These are phyloP conservation scores for Geophilus truncorum DNA, from an alignment of 2,888 invertebrate species.

Conservation along the genomic window DNA sequence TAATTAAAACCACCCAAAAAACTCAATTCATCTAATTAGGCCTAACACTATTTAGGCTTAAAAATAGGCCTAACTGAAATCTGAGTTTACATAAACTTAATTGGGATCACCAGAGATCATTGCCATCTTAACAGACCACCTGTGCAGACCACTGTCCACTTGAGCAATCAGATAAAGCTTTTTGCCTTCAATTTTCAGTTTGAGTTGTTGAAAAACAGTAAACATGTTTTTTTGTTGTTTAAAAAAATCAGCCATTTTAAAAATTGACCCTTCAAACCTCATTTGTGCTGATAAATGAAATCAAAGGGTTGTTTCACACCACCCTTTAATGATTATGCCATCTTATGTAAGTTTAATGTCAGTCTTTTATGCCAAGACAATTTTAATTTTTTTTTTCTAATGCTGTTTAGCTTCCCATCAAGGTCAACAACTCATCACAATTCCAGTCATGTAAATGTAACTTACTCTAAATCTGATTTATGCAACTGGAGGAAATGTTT, in stretches of 20 bases:
- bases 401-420: not conserved
- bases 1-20: not conserved
- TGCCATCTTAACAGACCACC: not conserved
- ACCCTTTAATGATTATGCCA: not conserved
- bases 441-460: not conserved
- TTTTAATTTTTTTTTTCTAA: not conserved
- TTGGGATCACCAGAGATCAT: not conserved
- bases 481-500: too few relatives aligned
- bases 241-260: not conserved
- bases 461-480: not conserved
- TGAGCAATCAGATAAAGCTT: not conserved
- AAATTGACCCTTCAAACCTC: not conserved
- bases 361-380: not conserved
- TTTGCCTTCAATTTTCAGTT: not conserved
- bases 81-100: not conserved
- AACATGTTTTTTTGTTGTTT: not conserved
- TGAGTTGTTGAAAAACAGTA: not conserved
- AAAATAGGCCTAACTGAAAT: not conserved
- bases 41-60: not conserved
- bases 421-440: not conserved
- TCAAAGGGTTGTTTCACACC: not conserved
- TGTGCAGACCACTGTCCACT: not conserved
- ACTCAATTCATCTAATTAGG: too few relatives aligned
- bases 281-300: not conserved
- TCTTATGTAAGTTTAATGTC: slow-evolving; percentile 3